phyloP scores from a whole-genome alignment of 2,113 vertebrate genomes.

The Sorex araneus region DNA sequence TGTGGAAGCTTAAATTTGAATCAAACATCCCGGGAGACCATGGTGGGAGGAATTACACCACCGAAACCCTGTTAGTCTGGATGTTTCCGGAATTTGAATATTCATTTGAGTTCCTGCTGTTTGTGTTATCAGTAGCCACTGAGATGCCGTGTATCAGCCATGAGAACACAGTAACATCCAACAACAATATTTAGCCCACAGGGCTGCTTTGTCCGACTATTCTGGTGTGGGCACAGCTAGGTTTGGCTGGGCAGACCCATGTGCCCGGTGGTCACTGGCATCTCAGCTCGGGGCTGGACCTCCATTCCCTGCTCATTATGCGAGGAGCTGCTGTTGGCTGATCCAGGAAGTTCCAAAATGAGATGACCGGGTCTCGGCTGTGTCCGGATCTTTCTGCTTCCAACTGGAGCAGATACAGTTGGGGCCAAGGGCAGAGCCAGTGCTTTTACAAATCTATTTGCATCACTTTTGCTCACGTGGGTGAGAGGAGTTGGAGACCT shows the following conservation, averaged over 20 bases:
- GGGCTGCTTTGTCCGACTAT: not conserved
- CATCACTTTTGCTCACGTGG: not conserved
- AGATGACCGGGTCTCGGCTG: not conserved
- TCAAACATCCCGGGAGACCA: not conserved
- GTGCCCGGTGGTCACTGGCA: not conserved
- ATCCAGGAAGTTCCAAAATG: not conserved
- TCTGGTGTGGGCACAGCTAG: not conserved
- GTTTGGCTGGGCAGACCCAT: too few relatives aligned
- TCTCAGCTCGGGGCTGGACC: not conserved
- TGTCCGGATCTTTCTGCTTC: not conserved
- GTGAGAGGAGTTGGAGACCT: not conserved
- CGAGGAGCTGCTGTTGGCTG: not conserved
- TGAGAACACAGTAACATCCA: not conserved
- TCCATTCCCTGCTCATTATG: not conserved
- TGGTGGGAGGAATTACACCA: not conserved
- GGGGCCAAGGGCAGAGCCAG: not conserved
- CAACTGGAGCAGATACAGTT: not conserved
- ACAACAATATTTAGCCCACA: not conserved
- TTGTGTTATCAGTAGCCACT: not conserved
- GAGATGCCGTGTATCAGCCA: not conserved
- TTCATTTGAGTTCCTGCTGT: not conserved
- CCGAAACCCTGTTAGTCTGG: not conserved
- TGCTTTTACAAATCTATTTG: not conserved
- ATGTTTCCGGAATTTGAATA: conserved; percentile 2
- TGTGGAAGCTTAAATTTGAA: not conserved